Percentiles rank a stretch among this genome's conserved stretches.
Conservation (phyloP, 2,797 vertebrate genomes). For the Cryptoblepharus egeriae region DNA sequence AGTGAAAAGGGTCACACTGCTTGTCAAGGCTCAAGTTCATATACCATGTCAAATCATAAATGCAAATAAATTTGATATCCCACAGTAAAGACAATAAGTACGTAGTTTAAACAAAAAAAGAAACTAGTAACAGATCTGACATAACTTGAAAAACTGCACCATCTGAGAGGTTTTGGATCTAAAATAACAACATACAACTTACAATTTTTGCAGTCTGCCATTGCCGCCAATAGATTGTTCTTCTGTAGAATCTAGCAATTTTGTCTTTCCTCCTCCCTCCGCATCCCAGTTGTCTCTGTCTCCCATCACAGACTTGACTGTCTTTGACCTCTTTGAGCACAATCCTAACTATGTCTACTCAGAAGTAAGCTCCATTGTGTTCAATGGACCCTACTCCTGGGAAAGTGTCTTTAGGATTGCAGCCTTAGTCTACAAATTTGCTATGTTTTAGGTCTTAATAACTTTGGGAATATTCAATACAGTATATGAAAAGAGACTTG, state of each 20-base stretch:
- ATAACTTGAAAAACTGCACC: background rate
- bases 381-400: too few species aligned
- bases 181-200: background rate
- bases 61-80: background rate
- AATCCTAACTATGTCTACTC: too few species aligned
- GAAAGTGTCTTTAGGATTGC: too few species aligned
- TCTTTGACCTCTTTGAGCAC: background rate
- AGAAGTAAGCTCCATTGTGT: too few species aligned
- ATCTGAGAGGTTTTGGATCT: background rate
- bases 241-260: background rate
- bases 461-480: background rate
- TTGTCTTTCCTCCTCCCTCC: background rate
- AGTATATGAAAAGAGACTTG: background rate
- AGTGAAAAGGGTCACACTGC: background rate
- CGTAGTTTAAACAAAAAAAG: conserved; percentile 3
- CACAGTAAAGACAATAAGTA: background rate
- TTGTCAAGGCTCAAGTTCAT: background rate
- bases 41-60: background rate
- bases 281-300: background rate
- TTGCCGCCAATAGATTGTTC: background rate
- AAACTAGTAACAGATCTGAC: background rate
- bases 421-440: background rate
- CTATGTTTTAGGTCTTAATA: background rate
- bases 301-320: background rate
- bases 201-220: background rate